Percentiles rank a stretch among this genome's conserved stretches.
These are phyloP conservation scores for Nemapogon koenigi DNA, from an alignment of 2,888 invertebrate species.

Conservation along the genomic window DNA sequence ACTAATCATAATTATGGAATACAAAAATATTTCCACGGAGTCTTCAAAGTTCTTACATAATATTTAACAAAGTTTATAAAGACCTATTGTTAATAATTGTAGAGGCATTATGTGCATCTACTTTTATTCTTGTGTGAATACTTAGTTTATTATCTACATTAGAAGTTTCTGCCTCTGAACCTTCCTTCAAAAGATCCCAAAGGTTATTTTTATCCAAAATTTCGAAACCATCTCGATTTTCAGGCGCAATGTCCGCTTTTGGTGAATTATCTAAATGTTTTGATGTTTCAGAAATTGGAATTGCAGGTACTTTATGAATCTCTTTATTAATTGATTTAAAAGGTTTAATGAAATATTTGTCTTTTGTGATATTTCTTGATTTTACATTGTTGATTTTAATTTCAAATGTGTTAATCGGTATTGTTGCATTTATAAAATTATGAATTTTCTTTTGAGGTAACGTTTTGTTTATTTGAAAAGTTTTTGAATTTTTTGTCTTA, in stretches of 20 bases:
- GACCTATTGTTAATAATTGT: slow-evolving; percentile 34
- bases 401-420: slow-evolving; percentile 21
- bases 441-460: slow-evolving; percentile 23
- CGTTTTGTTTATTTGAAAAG: slow-evolving; percentile 43
- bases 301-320: slow-evolving; percentile 52
- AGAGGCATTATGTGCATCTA: slow-evolving; percentile 20
- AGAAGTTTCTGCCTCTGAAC: slow-evolving; percentile 31
- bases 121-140: slow-evolving; percentile 12
- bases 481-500: slow-evolving; percentile 49
- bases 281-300: slow-evolving; percentile 57
- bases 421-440: slow-evolving; percentile 20
- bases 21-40: slow-evolving; percentile 56
- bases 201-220: slow-evolving; percentile 66
- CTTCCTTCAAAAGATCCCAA: slow-evolving; percentile 69
- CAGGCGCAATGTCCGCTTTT: slow-evolving; percentile 47
- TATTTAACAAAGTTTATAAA: slow-evolving; percentile 57
- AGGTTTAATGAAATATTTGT: slow-evolving; percentile 32
- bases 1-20: slow-evolving; percentile 30
- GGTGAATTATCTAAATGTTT: slow-evolving; percentile 30
- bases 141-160: slow-evolving; percentile 43
- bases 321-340: slow-evolving; percentile 59
- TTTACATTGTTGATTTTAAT: slow-evolving; percentile 33
- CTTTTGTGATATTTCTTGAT: slow-evolving; percentile 25
- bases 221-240: slow-evolving; percentile 60
- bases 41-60: slow-evolving; percentile 55